A percentile compares a stretch with the other conserved stretches of the same genome.
Conservation (phyloP, 2,888 invertebrate species). For the Temnothorax unifasciatus region DNA sequence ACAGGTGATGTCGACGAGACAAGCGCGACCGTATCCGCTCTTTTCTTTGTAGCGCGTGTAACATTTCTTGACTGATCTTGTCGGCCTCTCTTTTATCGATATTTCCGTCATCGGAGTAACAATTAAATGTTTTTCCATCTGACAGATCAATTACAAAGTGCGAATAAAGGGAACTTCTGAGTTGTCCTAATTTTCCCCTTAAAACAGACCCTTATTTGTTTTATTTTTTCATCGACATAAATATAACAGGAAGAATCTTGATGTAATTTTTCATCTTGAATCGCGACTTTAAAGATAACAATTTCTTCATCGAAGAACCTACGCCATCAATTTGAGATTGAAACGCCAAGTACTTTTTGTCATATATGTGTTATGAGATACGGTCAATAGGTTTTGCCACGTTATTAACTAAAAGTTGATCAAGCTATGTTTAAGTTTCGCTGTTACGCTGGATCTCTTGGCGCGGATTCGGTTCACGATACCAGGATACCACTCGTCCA, state of each 20-base stretch:
- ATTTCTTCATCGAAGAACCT: background rate
- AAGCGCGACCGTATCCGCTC: constrained; percentile 26
- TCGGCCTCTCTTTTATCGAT: background rate
- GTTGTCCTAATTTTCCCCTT: background rate
- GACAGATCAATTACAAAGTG: background rate
- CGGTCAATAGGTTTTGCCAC: background rate
- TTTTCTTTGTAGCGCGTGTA: constrained; percentile 39
- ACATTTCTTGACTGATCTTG: background rate
- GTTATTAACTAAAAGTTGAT: constrained; percentile 3
- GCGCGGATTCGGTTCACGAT: constrained; percentile 44
- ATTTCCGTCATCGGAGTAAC: background rate
- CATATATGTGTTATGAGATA: background rate
- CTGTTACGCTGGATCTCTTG: constrained; percentile 3
- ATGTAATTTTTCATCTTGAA: background rate
- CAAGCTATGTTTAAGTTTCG: background rate
- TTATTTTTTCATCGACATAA: background rate
- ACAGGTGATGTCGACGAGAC: constrained; percentile 50
- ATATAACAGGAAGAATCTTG: background rate
- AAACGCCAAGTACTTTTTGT: background rate
- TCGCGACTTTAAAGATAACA: background rate
- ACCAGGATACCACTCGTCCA: constrained; percentile 51
- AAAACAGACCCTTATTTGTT: background rate
- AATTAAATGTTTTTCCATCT: background rate
- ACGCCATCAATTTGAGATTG: background rate
- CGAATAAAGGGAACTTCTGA: background rate